A percentile compares a stretch with the other conserved stretches of the same genome.
phyloP scores from a whole-genome alignment of 1,140 invertebrate genomes.

The Agrypnia vestita region DNA sequence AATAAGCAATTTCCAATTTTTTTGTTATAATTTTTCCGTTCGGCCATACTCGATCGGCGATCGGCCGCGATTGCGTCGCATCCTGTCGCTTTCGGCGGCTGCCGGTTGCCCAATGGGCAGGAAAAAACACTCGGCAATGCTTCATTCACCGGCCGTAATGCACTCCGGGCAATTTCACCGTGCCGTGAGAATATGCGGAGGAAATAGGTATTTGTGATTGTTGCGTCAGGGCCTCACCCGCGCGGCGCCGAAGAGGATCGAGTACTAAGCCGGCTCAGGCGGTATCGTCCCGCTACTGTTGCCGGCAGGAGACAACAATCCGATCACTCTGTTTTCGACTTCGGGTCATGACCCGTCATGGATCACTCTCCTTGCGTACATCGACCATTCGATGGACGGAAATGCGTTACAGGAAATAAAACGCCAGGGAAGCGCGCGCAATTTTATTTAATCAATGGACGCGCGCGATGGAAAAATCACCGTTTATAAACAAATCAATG shows the following conservation, averaged over 20 bases:
- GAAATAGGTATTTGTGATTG: not conserved
- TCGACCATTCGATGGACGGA: too few relatives aligned
- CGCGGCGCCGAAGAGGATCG: not conserved
- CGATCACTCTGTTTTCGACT: too few relatives aligned
- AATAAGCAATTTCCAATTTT: slow-evolving; percentile 51
- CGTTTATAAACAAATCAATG: too few relatives aligned
- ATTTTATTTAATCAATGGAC: too few relatives aligned
- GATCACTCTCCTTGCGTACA: too few relatives aligned
- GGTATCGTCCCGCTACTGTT: too few relatives aligned
- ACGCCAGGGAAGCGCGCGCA: too few relatives aligned
- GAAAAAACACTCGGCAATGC: slow-evolving; percentile 20
- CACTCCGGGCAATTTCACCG: slow-evolving; percentile 37
- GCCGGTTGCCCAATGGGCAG: slow-evolving; percentile 10
- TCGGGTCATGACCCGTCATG: too few relatives aligned
- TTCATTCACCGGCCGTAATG: slow-evolving; percentile 42
- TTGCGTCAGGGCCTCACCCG: not conserved
- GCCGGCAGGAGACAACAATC: too few relatives aligned
- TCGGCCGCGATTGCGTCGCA: slow-evolving; percentile 36
- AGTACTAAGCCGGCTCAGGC: too few relatives aligned
- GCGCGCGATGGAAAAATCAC: too few relatives aligned
- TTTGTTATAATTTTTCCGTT: slow-evolving; percentile 45
- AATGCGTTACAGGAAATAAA: too few relatives aligned
- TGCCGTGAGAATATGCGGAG: slow-evolving; percentile 38
- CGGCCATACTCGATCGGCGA: slow-evolving; percentile 27
- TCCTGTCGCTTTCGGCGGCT: slow-evolving; percentile 28